These are phyloP conservation scores for Lacerta bilineata DNA, from an alignment of 2,797 vertebrate genomes.

Conservation along the genomic window DNA sequence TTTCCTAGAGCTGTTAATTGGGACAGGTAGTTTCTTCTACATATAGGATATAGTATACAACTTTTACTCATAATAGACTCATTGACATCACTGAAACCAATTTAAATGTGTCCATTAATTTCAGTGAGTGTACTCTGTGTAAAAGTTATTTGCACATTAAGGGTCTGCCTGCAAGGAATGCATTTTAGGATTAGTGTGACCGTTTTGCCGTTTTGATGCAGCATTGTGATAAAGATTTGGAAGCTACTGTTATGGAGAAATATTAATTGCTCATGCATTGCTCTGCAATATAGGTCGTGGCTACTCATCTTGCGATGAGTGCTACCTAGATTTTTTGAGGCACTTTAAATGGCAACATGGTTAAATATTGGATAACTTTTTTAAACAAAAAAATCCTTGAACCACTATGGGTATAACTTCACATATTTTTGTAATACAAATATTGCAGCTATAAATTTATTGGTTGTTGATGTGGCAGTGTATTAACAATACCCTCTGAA, in stretches of 20 bases:
- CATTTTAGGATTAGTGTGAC: background rate
- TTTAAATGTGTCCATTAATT: no score
- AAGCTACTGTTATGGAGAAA: background rate
- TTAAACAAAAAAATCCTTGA: background rate
- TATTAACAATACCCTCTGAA: background rate
- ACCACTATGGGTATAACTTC: background rate
- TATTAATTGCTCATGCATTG: background rate
- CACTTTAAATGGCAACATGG: background rate
- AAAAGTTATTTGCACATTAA: background rate
- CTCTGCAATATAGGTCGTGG: background rate
- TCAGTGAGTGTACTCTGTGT: no score
- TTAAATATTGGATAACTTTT: constrained; percentile 24
- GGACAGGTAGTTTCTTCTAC: background rate
- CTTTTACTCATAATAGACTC: no score
- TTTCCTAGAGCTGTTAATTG: background rate
- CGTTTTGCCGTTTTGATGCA: background rate
- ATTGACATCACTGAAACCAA: no score
- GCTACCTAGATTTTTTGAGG: background rate
- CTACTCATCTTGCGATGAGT: background rate
- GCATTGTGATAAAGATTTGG: background rate
- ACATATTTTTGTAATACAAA: background rate
- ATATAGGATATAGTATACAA: background rate
- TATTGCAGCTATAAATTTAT: background rate
- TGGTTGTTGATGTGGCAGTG: background rate
- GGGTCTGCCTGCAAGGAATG: background rate